A percentile compares a stretch with the other conserved stretches of the same genome.
phyloP scores from a whole-genome alignment of 2,888 invertebrate genomes.

The Lymantria dispar region DNA sequence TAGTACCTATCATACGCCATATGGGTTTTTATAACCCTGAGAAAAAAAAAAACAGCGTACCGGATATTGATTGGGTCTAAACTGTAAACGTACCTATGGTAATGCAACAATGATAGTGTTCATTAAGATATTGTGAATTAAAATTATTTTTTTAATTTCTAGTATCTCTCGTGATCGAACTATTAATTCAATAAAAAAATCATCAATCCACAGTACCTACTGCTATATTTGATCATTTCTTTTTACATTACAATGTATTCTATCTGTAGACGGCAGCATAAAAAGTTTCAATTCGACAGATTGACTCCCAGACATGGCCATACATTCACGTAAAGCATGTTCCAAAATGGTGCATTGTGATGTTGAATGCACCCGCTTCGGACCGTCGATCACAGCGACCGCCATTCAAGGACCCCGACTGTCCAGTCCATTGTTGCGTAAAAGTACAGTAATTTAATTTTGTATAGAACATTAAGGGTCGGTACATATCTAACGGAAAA shows the following conservation, averaged over 20 bases:
- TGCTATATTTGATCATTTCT: background rate
- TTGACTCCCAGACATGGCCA: constrained; percentile 19
- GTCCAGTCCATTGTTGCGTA: constrained; percentile 7
- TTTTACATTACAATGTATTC: background rate
- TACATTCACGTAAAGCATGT: constrained; percentile 25
- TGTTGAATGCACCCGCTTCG: constrained; percentile 34
- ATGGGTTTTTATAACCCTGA: too few species aligned
- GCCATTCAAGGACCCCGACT: constrained; percentile 23
- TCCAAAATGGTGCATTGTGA: constrained; percentile 39
- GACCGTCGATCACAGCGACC: constrained; percentile 22
- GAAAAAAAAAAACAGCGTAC: too few species aligned
- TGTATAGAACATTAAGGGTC: constrained; percentile 23
- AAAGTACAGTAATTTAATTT: constrained; percentile 26
- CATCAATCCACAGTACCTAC: too few species aligned
- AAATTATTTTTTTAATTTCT: too few species aligned
- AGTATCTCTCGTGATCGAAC: too few species aligned
- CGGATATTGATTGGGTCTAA: too few species aligned
- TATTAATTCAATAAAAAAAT: too few species aligned
- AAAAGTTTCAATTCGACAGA: constrained; percentile 12
- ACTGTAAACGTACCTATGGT: too few species aligned
- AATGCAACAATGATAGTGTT: too few species aligned
- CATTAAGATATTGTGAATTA: too few species aligned
- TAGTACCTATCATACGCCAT: too few species aligned
- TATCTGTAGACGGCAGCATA: background rate
- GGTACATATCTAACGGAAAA: too few species aligned